Base-by-base conservation (phyloP, 2,113 vertebrate genomes). In the Triplophysa dalaica region DNA sequence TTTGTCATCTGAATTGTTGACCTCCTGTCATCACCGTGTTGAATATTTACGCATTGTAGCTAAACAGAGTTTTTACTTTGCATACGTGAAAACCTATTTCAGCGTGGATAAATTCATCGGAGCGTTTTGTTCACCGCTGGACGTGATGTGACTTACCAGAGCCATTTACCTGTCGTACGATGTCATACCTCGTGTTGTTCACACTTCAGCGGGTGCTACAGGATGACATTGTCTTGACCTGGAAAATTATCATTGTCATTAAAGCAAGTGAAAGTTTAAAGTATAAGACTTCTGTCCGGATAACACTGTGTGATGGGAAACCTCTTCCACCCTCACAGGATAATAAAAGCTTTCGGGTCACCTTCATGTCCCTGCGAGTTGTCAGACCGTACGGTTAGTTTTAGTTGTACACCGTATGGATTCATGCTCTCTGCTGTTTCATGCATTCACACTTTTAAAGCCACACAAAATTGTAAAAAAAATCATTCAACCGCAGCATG, bases 151-250 rank as follows among this genome's bases (percentile, higher is more conserved):
- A 56, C 17, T 72, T 19, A 38, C 26, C 24, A 16, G 50, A 24
- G 69, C 50, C 2, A 56, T 56, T 72, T 72, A 19, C 38, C 69
- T 58, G 17, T 72, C 69, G 38, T 61, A 38, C 67, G 68, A 38
- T 68, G 14, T 16, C 29, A 70, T 24, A 22, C 60, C 50, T 54
- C 77, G 73, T 58, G 56, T 85, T 84, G 82, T 75, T 78, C 58
- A 67, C 85, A 75, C 68, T 72, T 77, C 81, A 82, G 81, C 82
- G 79, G 83, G 82, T 63, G 83, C 80, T 79, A 86, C 58, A 83
- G 75, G 12, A 66, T 87, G 89, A 90, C 89, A 84, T 84, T 84
- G 80, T 78, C 45, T 62, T 85, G 90, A 92, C 87, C 89, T 82
- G 75, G 85, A 89, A 89, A 78, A 89, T 85, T 85, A 61, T 38